Evolutionary conservation across 2,888 invertebrate genomes (phyloP).

Genomic region (Drosophila fulvimacula): DNA sequence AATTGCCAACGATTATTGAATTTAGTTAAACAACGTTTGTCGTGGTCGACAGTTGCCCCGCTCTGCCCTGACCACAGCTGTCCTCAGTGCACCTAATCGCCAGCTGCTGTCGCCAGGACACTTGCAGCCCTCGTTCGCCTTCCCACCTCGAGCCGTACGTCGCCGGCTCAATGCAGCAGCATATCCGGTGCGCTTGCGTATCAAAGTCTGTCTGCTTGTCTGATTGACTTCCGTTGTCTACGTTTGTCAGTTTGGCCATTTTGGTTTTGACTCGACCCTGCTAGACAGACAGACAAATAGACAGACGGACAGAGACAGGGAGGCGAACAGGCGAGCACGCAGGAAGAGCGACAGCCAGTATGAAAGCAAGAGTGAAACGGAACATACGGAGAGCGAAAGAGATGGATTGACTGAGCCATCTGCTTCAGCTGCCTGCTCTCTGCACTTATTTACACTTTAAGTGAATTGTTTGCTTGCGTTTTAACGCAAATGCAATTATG

Average conservation of each 20-base stretch:
- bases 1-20: constrained; percentile 82
- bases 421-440: constrained; percentile 42
- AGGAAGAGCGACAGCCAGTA: constrained; percentile 8
- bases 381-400: constrained; percentile 6
- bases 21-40: constrained; percentile 81
- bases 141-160: constrained; percentile 17
- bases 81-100: constrained; percentile 60
- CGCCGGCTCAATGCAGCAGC: constrained; percentile 68
- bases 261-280: constrained; percentile 65
- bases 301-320: not conserved
- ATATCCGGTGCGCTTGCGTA: constrained; percentile 76
- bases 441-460: constrained; percentile 77
- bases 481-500: constrained; percentile 81
- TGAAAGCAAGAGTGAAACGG: constrained; percentile 8
- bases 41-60: constrained; percentile 44
- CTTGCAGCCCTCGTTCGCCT: constrained; percentile 10
- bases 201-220: constrained; percentile 74
- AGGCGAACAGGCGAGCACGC: not conserved
- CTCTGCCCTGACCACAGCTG: constrained; percentile 1
- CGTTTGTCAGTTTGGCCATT: constrained; percentile 79
- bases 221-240: constrained; percentile 79
- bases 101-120: constrained; percentile 56
- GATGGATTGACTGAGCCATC: constrained; percentile 35
- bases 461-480: constrained; percentile 80
- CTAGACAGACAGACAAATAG: constrained; percentile 17